phyloP scores from a whole-genome alignment of 2,113 vertebrate species.

The Pachypanchax playfairii region DNA sequence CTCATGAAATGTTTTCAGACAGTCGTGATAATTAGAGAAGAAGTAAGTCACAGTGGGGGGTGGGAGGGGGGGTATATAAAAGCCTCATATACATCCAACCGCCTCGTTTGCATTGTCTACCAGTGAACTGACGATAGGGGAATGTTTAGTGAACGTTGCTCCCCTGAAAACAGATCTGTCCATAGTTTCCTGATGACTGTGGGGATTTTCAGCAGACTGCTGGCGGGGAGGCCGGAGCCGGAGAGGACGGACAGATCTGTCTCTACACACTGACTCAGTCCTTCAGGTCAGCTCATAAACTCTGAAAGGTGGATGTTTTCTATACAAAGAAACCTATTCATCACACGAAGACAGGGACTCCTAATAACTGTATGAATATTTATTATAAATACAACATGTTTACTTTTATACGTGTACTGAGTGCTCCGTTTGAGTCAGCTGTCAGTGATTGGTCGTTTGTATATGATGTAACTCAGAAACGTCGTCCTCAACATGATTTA shows the following conservation, averaged over 20 bases:
- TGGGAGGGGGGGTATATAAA: constrained; percentile 56
- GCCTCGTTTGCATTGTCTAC: constrained; percentile 63
- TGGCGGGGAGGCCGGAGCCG: constrained; percentile 47
- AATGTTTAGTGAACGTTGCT: constrained; percentile 65
- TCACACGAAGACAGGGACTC: background rate
- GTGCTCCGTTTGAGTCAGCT: too few relatives aligned
- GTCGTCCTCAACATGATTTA: too few relatives aligned
- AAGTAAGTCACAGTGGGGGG: constrained; percentile 43
- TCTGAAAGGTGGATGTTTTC: constrained; percentile 13
- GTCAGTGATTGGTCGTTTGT: too few relatives aligned
- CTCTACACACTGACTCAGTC: constrained; percentile 31
- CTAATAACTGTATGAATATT: background rate
- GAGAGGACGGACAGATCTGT: constrained; percentile 23
- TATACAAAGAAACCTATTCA: constrained; percentile 6
- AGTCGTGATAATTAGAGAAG: constrained; percentile 58
- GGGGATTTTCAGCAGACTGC: constrained; percentile 41
- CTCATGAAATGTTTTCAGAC: constrained; percentile 46
- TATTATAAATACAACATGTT: too few relatives aligned
- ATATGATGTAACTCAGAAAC: too few relatives aligned
- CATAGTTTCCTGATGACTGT: constrained; percentile 53
- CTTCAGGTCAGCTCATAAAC: constrained; percentile 32
- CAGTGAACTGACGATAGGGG: constrained; percentile 42
- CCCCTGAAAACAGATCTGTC: constrained; percentile 49
- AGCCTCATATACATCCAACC: constrained; percentile 45
- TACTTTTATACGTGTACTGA: too few relatives aligned